phyloP scores from a whole-genome alignment of 2,113 vertebrate species.

The Rhineura floridana region DNA sequence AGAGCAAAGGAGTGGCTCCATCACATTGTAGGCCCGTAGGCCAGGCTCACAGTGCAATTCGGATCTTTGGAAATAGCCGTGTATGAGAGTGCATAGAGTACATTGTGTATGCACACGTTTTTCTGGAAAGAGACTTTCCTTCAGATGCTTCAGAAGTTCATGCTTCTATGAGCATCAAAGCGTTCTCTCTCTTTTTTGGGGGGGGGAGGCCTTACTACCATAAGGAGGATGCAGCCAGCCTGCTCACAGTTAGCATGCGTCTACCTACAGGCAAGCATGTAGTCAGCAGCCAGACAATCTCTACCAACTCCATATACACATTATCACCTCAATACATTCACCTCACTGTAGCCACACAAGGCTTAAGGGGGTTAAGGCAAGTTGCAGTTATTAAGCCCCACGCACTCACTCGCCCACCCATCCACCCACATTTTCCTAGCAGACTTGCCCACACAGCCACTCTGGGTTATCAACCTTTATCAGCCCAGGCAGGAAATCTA shows the following conservation, averaged over 20 bases:
- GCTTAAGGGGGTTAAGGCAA: too few relatives aligned
- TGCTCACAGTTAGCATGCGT: background rate
- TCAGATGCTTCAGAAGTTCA: background rate
- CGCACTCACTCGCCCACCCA: background rate
- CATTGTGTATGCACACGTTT: background rate
- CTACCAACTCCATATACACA: background rate
- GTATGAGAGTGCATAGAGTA: background rate
- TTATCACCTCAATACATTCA: too few relatives aligned
- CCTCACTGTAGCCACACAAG: too few relatives aligned
- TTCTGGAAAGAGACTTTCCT: background rate
- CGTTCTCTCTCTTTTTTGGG: too few relatives aligned
- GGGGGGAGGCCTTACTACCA: background rate
- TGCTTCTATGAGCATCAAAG: background rate
- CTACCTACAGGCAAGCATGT: too few relatives aligned
- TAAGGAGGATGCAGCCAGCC: background rate
- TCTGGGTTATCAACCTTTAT: too few relatives aligned
- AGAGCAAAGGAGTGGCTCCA: too few relatives aligned
- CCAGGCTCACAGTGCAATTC: too few relatives aligned
- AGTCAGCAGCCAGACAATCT: background rate
- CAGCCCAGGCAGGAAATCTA: too few relatives aligned
- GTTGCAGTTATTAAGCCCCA: background rate
- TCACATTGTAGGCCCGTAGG: too few relatives aligned
- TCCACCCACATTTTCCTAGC: too few relatives aligned
- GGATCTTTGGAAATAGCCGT: background rate
- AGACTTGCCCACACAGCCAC: too few relatives aligned